Percentiles rank a stretch among this genome's conserved stretches.
Conservation (phyloP, 2,797 vertebrate species). For the Etheostoma perlongum region DNA sequence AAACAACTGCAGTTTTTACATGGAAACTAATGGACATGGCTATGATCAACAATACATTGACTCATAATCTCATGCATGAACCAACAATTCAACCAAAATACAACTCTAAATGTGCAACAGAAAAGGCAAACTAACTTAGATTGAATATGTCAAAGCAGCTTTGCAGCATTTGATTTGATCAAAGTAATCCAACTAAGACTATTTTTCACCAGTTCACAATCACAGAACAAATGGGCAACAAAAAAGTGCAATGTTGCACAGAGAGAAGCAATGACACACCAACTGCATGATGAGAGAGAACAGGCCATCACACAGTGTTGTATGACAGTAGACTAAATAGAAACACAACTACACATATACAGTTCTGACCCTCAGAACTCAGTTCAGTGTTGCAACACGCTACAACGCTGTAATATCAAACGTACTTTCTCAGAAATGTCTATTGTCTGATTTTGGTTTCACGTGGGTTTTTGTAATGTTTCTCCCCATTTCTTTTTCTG, state of each 20-base stretch:
- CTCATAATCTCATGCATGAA: neutral
- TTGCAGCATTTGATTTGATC: neutral
- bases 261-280: neutral
- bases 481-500: constrained; percentile 6
- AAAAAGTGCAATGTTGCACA: neutral
- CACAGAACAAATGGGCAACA: neutral
- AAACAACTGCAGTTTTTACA: constrained; percentile 17
- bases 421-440: neutral
- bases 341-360: constrained; percentile 23
- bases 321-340: constrained; percentile 55
- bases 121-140: neutral
- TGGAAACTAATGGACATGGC: constrained; percentile 1
- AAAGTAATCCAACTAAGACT: neutral
- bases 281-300: constrained; percentile 15
- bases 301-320: constrained; percentile 23
- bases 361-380: neutral
- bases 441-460: constrained; percentile 19
- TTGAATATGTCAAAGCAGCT: neutral
- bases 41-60: neutral
- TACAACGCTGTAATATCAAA: neutral
- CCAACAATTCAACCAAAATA: neutral
- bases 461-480: neutral
- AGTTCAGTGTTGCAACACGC: constrained; percentile 16
- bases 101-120: neutral
- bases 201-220: neutral